These are phyloP conservation scores for Magallana angulata DNA, from an alignment of 1,140 invertebrate genomes.

Conservation along the genomic window DNA sequence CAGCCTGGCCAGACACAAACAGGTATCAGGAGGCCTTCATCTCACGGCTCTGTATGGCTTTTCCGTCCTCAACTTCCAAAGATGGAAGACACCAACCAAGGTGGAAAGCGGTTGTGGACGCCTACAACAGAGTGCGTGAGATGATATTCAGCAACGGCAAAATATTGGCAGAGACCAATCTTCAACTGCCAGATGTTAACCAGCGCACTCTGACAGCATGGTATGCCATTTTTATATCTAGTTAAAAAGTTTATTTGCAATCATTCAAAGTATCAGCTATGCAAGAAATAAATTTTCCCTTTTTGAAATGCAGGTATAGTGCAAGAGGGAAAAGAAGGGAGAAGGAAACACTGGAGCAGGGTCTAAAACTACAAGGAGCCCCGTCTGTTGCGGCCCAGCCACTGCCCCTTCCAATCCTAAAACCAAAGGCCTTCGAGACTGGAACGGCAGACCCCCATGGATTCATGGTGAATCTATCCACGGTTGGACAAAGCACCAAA, in stretches of 20 bases:
- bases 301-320: conserved; percentile 31
- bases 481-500: too few relatives aligned
- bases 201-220: conserved; percentile 19
- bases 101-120: too few relatives aligned
- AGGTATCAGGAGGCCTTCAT: neutral
- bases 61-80: too few relatives aligned
- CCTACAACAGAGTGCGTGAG: neutral
- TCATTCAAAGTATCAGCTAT: neutral
- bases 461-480: too few relatives aligned
- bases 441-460: too few relatives aligned
- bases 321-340: conserved; percentile 23
- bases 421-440: too few relatives aligned
- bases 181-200: conserved; percentile 45
- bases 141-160: neutral
- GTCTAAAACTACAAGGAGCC: neutral
- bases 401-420: too few relatives aligned
- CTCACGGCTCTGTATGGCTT: too few relatives aligned
- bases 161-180: conserved; percentile 34
- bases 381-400: too few relatives aligned
- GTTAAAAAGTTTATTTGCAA: neutral
- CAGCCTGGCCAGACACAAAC: conserved; percentile 14
- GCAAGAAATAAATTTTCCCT: neutral
- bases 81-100: too few relatives aligned
- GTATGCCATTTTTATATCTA: neutral
- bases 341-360: conserved; percentile 27